Evolutionary conservation across 1,140 invertebrate genomes (phyloP).

Genomic region (Macrobrachium nipponense): DNA sequence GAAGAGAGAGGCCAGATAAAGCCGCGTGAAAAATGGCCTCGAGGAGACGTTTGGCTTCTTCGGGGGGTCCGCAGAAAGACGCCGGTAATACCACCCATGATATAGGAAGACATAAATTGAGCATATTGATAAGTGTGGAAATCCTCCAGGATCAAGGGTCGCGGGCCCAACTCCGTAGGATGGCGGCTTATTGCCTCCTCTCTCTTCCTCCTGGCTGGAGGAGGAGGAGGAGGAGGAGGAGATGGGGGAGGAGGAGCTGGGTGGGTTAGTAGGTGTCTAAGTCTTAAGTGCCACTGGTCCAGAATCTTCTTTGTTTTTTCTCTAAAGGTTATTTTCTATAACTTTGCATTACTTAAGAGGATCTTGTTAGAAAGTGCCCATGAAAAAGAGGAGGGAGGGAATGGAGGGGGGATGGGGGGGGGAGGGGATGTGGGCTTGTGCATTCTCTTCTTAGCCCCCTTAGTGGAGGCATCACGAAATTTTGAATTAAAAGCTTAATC

Average conservation of each 20-base stretch:
- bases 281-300: too few species aligned
- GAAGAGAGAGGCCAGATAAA: not conserved
- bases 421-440: too few species aligned
- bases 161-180: not conserved
- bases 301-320: too few species aligned
- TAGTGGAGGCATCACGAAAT: too few species aligned
- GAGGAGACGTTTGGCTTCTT: too few species aligned
- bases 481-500: too few species aligned
- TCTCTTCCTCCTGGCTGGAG: not conserved
- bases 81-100: conserved; percentile 22
- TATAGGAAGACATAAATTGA: conserved; percentile 23
- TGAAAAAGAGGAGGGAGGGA: too few species aligned
- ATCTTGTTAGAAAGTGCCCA: too few species aligned
- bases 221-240: not conserved
- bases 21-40: not conserved
- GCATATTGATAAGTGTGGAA: conserved; percentile 27
- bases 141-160: conserved; percentile 2
- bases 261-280: not conserved
- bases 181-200: not conserved
- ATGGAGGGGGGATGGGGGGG: too few species aligned
- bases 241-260: not conserved
- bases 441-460: too few species aligned
- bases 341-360: too few species aligned
- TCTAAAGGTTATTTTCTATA: too few species aligned
- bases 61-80: not conserved